Percentiles rank a stretch among this genome's conserved stretches.
Conservation (phyloP, 2,797 vertebrate species). For the Hydrocynus forskahlii region DNA sequence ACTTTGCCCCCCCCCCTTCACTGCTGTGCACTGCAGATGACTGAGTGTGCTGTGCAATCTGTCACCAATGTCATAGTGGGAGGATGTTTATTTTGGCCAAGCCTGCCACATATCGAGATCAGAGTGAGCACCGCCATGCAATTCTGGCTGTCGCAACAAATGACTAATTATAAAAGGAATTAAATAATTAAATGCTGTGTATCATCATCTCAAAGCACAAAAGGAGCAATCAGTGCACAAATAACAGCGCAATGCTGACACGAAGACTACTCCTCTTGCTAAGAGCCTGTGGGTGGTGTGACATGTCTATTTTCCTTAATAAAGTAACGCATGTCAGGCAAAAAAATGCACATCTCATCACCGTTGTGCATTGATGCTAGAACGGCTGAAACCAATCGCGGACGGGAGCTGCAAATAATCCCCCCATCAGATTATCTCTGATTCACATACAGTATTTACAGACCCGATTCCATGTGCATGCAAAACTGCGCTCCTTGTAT, state of each 20-base stretch:
- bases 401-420: slow-evolving; percentile 7
- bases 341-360: slow-evolving; percentile 7
- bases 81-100: slow-evolving; percentile 59
- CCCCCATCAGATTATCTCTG: slow-evolving; percentile 2
- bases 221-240: slow-evolving; percentile 33
- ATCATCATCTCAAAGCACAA: slow-evolving; percentile 43
- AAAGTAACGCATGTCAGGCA: slow-evolving; percentile 16
- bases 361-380: background rate
- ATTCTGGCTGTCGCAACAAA: slow-evolving; percentile 52
- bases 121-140: slow-evolving; percentile 34
- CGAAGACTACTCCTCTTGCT: background rate
- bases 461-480: background rate
- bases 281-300: slow-evolving; percentile 33
- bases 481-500: background rate
- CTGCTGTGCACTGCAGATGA: slow-evolving; percentile 49
- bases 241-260: slow-evolving; percentile 23
- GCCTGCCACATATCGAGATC: slow-evolving; percentile 44
- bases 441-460: slow-evolving; percentile 10
- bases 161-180: slow-evolving; percentile 53
- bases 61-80: slow-evolving; percentile 50
- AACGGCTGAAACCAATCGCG: slow-evolving; percentile 19
- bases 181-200: slow-evolving; percentile 43
- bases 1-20: slow-evolving; percentile 36
- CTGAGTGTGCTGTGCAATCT: slow-evolving; percentile 49
- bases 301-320: slow-evolving; percentile 20